Evolutionary conservation across 2,797 vertebrate genomes (phyloP).

Genomic region (Lutra lutra): DNA sequence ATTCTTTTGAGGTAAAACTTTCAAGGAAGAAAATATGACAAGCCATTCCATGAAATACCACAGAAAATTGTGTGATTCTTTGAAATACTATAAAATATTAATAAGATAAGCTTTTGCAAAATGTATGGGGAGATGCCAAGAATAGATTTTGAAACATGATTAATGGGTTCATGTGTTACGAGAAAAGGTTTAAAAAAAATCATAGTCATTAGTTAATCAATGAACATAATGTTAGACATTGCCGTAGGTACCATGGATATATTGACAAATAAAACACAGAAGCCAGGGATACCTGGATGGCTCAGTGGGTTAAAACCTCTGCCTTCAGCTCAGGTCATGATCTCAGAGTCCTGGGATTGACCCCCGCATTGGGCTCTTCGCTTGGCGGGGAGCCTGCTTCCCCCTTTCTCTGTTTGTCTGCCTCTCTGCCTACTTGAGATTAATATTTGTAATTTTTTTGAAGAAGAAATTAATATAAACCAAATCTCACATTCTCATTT

Average conservation of each 20-base stretch:
- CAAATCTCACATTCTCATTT: neutral
- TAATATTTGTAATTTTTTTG: neutral
- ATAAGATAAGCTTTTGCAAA: neutral
- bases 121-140: neutral
- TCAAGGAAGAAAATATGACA: neutral
- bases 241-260: neutral
- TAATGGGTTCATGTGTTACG: neutral
- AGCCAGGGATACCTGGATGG: too few species aligned
- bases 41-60: neutral
- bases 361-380: too few species aligned
- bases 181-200: neutral
- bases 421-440: too few species aligned
- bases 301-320: too few species aligned
- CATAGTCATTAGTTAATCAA: neutral
- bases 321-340: too few species aligned
- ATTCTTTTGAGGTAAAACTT: neutral
- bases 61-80: neutral
- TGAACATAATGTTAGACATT: neutral
- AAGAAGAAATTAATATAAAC: neutral
- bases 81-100: neutral
- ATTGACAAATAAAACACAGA: neutral
- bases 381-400: too few species aligned
- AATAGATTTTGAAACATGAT: neutral
- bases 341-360: too few species aligned
- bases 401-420: too few species aligned